phyloP scores from a whole-genome alignment of 2,888 invertebrate genomes.

The Conops quadrifasciatus region DNA sequence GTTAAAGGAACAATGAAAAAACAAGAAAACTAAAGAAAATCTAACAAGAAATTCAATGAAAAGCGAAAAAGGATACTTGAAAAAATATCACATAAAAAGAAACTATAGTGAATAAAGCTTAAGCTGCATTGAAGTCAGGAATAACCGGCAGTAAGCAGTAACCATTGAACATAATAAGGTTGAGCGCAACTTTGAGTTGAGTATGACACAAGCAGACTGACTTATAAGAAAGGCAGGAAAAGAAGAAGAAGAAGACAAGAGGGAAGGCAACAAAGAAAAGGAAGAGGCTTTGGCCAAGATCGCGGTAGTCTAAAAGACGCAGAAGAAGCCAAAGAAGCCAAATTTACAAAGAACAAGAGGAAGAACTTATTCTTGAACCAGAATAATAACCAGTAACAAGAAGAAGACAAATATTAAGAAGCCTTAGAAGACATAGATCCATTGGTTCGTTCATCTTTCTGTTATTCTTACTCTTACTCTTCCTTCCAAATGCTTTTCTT shows the following conservation, averaged over 20 bases:
- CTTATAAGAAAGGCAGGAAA: too few relatives aligned
- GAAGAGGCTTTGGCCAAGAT: not conserved
- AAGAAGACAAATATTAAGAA: not conserved
- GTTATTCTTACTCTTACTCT: too few relatives aligned
- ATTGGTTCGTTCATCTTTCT: too few relatives aligned
- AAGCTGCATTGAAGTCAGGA: not conserved
- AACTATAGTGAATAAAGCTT: not conserved
- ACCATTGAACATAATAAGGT: not conserved
- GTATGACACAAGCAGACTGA: too few relatives aligned
- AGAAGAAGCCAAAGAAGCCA: not conserved
- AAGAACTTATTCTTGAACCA: not conserved
- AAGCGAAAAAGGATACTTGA: not conserved
- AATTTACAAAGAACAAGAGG: not conserved
- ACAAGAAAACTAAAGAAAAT: not conserved
- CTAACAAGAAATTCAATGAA: not conserved
- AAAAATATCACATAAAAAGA: not conserved
- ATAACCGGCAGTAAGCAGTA: not conserved
- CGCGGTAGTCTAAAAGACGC: not conserved
- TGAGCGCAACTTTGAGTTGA: not conserved
- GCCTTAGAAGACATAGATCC: not conserved
- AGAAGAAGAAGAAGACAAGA: not conserved
- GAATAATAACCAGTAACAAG: not conserved
- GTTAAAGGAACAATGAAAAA: too few relatives aligned
- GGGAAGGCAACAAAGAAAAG: not conserved
- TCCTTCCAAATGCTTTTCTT: too few relatives aligned